Percentiles rank a stretch among this genome's conserved stretches.
Evolutionary conservation across 2,888 invertebrate species (phyloP).

Genomic region (Phalangium opilio): DNA sequence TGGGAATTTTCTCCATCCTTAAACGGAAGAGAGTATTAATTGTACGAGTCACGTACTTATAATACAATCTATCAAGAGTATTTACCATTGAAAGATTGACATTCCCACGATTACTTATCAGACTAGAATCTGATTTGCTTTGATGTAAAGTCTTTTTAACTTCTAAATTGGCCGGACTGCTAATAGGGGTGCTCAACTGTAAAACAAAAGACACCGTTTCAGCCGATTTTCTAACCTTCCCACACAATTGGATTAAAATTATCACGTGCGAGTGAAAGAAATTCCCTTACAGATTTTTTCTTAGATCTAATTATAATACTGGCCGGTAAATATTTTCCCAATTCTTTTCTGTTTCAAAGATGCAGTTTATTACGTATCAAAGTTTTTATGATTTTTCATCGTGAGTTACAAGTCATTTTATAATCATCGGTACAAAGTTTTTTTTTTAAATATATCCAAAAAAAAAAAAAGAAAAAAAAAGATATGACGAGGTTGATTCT

Average conservation of each 20-base stretch:
- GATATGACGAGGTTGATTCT: not conserved
- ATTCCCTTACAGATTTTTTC: slow-evolving; percentile 8
- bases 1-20: no score
- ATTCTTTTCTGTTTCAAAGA: slow-evolving; percentile 13
- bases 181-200: no score
- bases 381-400: not conserved
- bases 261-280: not conserved
- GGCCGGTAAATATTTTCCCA: slow-evolving; percentile 16
- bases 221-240: no score
- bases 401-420: not conserved
- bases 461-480: not conserved
- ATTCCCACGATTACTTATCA: not conserved
- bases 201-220: no score
- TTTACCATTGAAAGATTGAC: no score
- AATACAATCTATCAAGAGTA: no score
- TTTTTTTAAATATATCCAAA: no score
- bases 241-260: no score
- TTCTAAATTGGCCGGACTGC: not conserved
- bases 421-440: not conserved
- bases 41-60: no score
- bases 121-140: not conserved
- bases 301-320: slow-evolving; percentile 10
- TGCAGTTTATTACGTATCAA: not conserved
- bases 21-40: no score
- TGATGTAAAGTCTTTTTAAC: not conserved